phyloP scores from a whole-genome alignment of 2,797 vertebrate genomes.

The Miichthys miiuy region DNA sequence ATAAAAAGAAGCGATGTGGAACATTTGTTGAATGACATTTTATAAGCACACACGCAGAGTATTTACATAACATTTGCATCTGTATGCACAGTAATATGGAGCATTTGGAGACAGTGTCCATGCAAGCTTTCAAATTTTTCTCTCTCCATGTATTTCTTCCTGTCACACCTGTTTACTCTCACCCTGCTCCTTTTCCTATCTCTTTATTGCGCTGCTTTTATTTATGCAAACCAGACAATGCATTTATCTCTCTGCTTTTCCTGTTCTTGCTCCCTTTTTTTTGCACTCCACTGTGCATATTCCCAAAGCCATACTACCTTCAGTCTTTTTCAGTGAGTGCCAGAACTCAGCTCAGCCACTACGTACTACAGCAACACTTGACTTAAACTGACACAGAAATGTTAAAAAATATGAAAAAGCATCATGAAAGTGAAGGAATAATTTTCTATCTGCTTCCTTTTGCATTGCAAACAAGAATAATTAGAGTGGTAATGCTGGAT shows the following conservation, averaged over 20 bases:
- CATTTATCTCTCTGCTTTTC: conserved; percentile 43
- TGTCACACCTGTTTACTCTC: conserved; percentile 28
- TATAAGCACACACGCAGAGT: neutral
- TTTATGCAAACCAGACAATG: conserved; percentile 24
- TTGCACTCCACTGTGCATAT: conserved; percentile 22
- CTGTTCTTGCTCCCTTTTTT: neutral
- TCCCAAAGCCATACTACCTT: conserved; percentile 5
- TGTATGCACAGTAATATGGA: neutral
- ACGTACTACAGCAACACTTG: neutral
- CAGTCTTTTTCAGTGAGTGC: neutral
- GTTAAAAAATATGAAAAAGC: neutral
- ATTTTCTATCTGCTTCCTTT: conserved; percentile 8
- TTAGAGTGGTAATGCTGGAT: neutral
- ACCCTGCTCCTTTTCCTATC: neutral
- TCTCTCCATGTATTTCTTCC: neutral
- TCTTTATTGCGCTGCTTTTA: conserved; percentile 23
- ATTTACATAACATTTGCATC: neutral
- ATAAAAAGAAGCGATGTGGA: conserved; percentile 9
- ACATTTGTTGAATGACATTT: conserved; percentile 2
- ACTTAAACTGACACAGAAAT: conserved; percentile 14
- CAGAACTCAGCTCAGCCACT: neutral
- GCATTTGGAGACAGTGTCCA: neutral
- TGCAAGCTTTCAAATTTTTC: neutral
- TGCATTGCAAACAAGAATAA: conserved; percentile 12
- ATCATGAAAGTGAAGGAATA: conserved; percentile 18